Conservation (phyloP, 2,888 invertebrate genomes). For the Drosophila incognita region DNA sequence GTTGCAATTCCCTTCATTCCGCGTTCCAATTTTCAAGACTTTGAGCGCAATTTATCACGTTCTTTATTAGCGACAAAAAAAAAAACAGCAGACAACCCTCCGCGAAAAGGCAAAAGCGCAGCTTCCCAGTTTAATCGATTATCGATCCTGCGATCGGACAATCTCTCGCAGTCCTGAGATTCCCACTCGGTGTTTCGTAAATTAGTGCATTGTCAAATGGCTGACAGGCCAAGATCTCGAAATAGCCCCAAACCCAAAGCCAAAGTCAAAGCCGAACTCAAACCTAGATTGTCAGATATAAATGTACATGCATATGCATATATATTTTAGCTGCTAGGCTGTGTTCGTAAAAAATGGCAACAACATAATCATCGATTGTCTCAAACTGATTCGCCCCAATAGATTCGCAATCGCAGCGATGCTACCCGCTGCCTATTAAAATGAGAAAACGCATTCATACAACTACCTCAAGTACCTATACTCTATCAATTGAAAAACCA, state of each 20-base stretch:
- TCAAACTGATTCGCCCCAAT: constrained; percentile 29
- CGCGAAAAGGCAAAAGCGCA: constrained; percentile 52
- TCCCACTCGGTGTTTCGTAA: constrained; percentile 74
- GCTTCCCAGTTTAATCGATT: constrained; percentile 78
- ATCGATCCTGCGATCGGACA: constrained; percentile 46
- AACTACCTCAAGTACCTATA: constrained; percentile 26
- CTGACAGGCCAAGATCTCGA: constrained; percentile 38
- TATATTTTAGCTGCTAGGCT: constrained; percentile 56
- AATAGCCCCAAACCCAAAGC: constrained; percentile 5
- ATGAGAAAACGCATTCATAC: not conserved
- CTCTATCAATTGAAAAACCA: constrained; percentile 10
- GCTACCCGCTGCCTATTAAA: constrained; percentile 61
- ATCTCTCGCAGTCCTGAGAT: constrained; percentile 17
- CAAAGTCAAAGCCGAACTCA: constrained; percentile 4
- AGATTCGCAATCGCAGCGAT: constrained; percentile 62
- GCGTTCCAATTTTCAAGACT: constrained; percentile 33
- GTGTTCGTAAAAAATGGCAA: constrained; percentile 70
- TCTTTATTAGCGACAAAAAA: constrained; percentile 73
- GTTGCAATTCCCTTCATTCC: constrained; percentile 14
- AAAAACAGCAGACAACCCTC: not conserved
- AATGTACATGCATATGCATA: constrained; percentile 27
- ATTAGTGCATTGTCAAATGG: constrained; percentile 75
- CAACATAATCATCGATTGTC: constrained; percentile 71
- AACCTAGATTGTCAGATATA: constrained; percentile 35
- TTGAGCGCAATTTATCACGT: constrained; percentile 79